These are phyloP conservation scores for Carcinoscorpius rotundicauda DNA, from an alignment of 1,140 invertebrate species.

Conservation along the genomic window DNA sequence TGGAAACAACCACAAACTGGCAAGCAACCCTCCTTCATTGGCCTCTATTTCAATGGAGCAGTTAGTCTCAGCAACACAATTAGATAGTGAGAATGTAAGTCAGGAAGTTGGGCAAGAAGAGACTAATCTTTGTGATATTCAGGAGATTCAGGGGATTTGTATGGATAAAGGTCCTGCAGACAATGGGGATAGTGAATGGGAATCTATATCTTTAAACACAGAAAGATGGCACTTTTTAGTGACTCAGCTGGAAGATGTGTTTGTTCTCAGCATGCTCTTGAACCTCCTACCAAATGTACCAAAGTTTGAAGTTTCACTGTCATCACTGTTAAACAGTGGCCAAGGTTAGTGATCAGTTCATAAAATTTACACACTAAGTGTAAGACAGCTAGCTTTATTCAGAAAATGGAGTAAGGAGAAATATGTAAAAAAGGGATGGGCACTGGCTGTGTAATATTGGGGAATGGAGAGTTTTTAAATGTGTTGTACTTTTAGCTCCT, in stretches of 20 bases:
- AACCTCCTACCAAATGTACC: slow-evolving; percentile 46
- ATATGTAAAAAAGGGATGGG: no score
- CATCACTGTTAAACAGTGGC: slow-evolving; percentile 57
- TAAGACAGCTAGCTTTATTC: no score
- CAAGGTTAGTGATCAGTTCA: slow-evolving; percentile 42
- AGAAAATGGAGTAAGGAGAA: no score
- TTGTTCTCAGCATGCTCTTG: slow-evolving; percentile 50
- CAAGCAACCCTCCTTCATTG: no score
- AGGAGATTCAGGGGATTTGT: slow-evolving; percentile 2
- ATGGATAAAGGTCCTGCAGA: slow-evolving; percentile 18
- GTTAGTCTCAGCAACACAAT: no score
- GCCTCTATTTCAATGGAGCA: no score
- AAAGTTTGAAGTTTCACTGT: slow-evolving; percentile 53
- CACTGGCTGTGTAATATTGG: no score
- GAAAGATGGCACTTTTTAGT: slow-evolving; percentile 73
- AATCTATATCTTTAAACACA: slow-evolving; percentile 67
- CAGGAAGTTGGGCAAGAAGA: neutral
- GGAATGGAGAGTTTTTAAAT: no score
- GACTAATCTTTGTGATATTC: neutral
- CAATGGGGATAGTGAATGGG: slow-evolving; percentile 46
- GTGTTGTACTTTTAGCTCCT: no score
- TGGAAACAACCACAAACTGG: no score
- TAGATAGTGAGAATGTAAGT: neutral
- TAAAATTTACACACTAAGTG: no score
- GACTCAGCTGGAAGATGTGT: slow-evolving; percentile 76